Evolutionary conservation across 2,113 vertebrate species (phyloP).

Genomic region (Bagarius yarrelli): DNA sequence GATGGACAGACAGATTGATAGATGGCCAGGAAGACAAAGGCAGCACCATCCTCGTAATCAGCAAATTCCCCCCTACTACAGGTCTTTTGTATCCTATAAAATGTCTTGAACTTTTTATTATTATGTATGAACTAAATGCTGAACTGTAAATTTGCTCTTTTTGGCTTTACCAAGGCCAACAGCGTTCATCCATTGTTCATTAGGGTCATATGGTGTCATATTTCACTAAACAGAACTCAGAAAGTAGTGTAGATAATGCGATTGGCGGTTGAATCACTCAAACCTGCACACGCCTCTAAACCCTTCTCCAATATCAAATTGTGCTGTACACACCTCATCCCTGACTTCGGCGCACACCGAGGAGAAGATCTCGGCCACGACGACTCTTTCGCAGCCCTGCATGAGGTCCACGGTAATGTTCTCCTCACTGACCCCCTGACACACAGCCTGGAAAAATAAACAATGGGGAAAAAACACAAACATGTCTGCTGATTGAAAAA

Average conservation of each 20-base stretch:
- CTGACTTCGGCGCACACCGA: conserved; percentile 84
- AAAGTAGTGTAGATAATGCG: background rate
- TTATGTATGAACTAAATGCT: too few species aligned
- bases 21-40: too few species aligned
- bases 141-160: background rate
- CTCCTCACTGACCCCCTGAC: conserved; percentile 61
- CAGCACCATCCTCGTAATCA: too few species aligned
- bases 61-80: too few species aligned
- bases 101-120: too few species aligned
- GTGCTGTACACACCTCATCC: conserved; percentile 76
- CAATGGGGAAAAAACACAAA: too few species aligned
- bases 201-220: background rate
- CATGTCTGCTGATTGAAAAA: background rate
- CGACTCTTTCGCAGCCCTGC: conserved; percentile 64
- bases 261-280: background rate
- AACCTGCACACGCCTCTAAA: background rate
- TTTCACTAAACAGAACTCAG: background rate
- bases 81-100: too few species aligned
- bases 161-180: background rate
- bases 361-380: conserved; percentile 80
- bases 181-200: background rate
- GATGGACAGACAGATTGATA: too few species aligned
- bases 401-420: conserved; percentile 69
- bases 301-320: background rate
- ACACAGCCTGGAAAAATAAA: conserved; percentile 59